Conservation (phyloP, 2,113 vertebrate species). For the Vulpes lagopus region DNA sequence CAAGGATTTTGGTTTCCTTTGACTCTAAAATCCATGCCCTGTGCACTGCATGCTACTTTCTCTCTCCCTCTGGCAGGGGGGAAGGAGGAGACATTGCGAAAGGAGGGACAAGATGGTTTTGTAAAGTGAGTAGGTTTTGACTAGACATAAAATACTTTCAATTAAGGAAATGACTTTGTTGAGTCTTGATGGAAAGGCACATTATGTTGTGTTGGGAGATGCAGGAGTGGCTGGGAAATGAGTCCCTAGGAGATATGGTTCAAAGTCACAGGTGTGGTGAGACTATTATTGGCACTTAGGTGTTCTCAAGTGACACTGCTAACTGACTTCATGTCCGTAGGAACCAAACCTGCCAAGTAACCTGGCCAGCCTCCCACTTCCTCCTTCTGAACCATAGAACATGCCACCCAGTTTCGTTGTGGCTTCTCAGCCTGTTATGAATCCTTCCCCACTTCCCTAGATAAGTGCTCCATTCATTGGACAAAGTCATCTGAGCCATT, state of each 20-base stretch:
- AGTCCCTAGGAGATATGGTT: background rate
- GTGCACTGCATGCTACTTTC: background rate
- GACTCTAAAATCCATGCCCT: background rate
- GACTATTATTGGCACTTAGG: background rate
- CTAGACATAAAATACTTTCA: background rate
- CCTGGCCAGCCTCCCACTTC: background rate
- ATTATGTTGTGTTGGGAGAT: background rate
- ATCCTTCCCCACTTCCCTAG: background rate
- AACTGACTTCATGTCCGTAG: background rate
- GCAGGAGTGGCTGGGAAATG: background rate
- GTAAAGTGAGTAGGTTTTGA: background rate
- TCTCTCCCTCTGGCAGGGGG: background rate
- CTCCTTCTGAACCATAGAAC: slow-evolving; percentile 36
- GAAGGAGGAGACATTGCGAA: background rate
- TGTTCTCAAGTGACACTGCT: background rate
- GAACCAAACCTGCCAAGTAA: background rate
- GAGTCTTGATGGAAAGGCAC: background rate
- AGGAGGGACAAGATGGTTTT: background rate
- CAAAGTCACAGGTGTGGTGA: background rate
- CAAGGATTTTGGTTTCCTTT: background rate
- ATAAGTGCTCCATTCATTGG: background rate
- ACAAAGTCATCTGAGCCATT: background rate
- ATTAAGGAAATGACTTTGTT: background rate
- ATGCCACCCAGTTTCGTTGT: background rate
- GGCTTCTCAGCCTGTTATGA: background rate